Evolutionary conservation across 1,140 invertebrate species (phyloP).

Genomic region (Rhyzopertha dominica): DNA sequence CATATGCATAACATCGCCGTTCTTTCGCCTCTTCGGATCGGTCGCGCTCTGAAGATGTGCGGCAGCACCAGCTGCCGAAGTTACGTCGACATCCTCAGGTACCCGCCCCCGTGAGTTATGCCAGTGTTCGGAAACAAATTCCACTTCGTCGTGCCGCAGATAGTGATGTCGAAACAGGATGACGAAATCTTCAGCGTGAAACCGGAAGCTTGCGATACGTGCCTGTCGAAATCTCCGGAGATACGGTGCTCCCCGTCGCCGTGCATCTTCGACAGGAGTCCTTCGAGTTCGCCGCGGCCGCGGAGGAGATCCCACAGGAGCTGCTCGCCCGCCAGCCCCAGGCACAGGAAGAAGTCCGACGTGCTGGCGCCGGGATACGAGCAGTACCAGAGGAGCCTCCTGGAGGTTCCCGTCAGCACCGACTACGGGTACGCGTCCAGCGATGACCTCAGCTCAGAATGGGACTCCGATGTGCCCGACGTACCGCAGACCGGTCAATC

Average conservation of each 20-base stretch:
- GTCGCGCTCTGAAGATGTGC: no score
- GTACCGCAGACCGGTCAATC: slow-evolving; percentile 40
- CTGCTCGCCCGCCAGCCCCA: slow-evolving; percentile 35
- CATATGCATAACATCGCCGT: no score
- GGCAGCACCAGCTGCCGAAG: no score
- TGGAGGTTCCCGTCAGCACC: slow-evolving; percentile 63
- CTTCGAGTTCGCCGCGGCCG: slow-evolving; percentile 23
- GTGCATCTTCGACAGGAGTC: slow-evolving; percentile 32
- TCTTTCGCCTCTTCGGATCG: no score
- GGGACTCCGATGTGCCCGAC: slow-evolving; percentile 75
- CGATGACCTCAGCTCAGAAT: slow-evolving; percentile 84
- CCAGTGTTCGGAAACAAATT: no score
- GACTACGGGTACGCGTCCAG: slow-evolving; percentile 81
- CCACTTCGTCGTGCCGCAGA: slow-evolving; percentile 17
- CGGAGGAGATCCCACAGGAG: slow-evolving; percentile 26
- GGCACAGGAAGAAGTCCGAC: slow-evolving; percentile 37
- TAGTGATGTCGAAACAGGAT: slow-evolving; percentile 19
- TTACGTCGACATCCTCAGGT: no score
- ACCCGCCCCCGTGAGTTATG: no score
- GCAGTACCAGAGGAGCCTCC: slow-evolving; percentile 68
- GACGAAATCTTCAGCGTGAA: no score
- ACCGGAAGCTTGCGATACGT: no score
- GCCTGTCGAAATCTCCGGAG: slow-evolving; percentile 34
- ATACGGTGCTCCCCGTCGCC: slow-evolving; percentile 42
- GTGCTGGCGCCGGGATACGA: slow-evolving; percentile 62